These are phyloP conservation scores for Neodiprion lecontei DNA, from an alignment of 1,140 invertebrate genomes.

Conservation along the genomic window DNA sequence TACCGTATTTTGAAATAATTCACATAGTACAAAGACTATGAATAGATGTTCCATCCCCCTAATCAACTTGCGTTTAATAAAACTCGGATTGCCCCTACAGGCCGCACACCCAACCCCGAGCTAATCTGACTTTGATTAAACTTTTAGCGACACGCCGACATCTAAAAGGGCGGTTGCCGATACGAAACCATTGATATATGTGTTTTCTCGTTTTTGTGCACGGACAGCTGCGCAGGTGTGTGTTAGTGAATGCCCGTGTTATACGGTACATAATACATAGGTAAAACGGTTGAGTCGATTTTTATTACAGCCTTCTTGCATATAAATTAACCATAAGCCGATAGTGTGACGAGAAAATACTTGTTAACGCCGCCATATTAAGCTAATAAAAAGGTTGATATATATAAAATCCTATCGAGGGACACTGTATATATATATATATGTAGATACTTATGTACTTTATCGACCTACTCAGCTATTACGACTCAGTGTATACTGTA, in stretches of 20 bases:
- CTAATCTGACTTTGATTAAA: conserved; percentile 64
- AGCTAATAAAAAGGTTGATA: conserved; percentile 8
- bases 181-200: conserved; percentile 1
- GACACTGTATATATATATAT: no score
- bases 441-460: no score
- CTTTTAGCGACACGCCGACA: conserved; percentile 53
- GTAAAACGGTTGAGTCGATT: conserved; percentile 54
- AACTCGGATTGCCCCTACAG: conserved; percentile 32
- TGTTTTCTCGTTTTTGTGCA: background rate
- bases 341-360: background rate
- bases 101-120: conserved; percentile 22
- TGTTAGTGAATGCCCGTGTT: background rate
- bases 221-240: background rate
- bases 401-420: conserved; percentile 18
- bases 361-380: conserved; percentile 10
- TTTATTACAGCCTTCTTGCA: conserved; percentile 54
- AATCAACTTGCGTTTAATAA: conserved; percentile 56
- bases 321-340: conserved; percentile 32
- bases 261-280: background rate
- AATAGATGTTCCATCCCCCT: conserved; percentile 36
- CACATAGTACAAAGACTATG: background rate
- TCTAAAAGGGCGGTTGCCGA: conserved; percentile 49
- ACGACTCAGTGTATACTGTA: no score
- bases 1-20: background rate
- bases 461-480: no score